These are phyloP conservation scores for Ptychochromis oligacanthus DNA, from an alignment of 2,113 vertebrate genomes.

Conservation along the genomic window DNA sequence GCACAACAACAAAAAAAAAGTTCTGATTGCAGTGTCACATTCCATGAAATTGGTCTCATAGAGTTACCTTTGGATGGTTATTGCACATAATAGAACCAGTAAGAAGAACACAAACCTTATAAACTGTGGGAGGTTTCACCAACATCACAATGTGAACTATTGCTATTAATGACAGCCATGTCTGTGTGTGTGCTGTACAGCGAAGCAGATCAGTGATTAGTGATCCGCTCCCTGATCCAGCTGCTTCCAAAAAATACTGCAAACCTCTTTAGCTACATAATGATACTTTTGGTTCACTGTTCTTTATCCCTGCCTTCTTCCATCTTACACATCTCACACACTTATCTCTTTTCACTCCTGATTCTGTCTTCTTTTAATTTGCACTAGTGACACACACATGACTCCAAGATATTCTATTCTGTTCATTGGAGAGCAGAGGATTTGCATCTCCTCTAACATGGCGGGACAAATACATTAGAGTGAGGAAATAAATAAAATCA, in stretches of 20 bases:
- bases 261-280: slow-evolving; percentile 43
- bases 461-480: slow-evolving; percentile 30
- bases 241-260: background rate
- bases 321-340: slow-evolving; percentile 14
- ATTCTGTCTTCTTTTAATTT: background rate
- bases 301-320: slow-evolving; percentile 2
- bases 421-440: slow-evolving; percentile 21
- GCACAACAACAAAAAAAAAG: background rate
- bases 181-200: background rate
- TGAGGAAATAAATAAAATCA: slow-evolving; percentile 53
- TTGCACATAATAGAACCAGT: slow-evolving; percentile 54
- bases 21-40: slow-evolving; percentile 29
- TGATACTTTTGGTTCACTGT: slow-evolving; percentile 21
- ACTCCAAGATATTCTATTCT: slow-evolving; percentile 22
- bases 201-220: slow-evolving; percentile 11
- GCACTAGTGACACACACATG: background rate
- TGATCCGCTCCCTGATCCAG: slow-evolving; percentile 26
- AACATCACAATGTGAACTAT: slow-evolving; percentile 72
- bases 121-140: slow-evolving; percentile 56
- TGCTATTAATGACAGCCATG: slow-evolving; percentile 69
- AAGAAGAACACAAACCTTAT: slow-evolving; percentile 45
- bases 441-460: slow-evolving; percentile 34
- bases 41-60: slow-evolving; percentile 21
- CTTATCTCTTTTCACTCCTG: background rate
- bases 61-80: slow-evolving; percentile 56